Conservation (phyloP, 2,888 invertebrate genomes). For the Andrena dorsata region DNA sequence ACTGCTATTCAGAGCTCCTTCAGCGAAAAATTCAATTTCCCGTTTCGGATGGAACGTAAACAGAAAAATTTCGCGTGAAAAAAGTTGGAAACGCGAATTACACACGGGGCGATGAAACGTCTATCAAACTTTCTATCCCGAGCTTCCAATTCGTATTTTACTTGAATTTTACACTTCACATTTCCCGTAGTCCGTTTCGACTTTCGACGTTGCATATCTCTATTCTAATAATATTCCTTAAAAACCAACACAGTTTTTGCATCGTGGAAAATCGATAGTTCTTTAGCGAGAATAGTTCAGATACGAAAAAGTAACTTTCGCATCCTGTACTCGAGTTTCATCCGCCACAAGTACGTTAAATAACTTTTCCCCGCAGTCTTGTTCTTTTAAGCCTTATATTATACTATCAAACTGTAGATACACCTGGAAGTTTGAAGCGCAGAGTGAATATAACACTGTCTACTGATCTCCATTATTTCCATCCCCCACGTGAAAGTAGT, state of each 20-base stretch:
- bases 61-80: not conserved
- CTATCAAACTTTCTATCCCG: constrained; percentile 7
- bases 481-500: not conserved
- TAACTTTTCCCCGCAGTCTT: constrained; percentile 11
- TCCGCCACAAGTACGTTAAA: not conserved
- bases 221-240: too few relatives aligned
- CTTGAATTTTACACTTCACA: constrained; percentile 13
- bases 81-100: not conserved
- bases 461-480: constrained; percentile 20
- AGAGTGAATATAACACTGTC: constrained; percentile 1
- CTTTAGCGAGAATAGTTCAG: not conserved
- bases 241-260: too few relatives aligned
- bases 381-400: constrained; percentile 2
- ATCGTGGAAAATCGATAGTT: not conserved
- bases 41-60: constrained; percentile 4
- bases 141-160: constrained; percentile 8
- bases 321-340: not conserved
- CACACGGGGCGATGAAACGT: not conserved
- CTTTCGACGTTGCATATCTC: not conserved
- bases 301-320: not conserved
- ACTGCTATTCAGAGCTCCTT: not conserved
- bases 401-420: not conserved
- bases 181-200: not conserved
- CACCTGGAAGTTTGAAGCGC: constrained; percentile 16
- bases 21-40: not conserved